These are phyloP conservation scores for Thripadectes ignobilis DNA, from an alignment of 2,797 vertebrate species.

Conservation along the genomic window DNA sequence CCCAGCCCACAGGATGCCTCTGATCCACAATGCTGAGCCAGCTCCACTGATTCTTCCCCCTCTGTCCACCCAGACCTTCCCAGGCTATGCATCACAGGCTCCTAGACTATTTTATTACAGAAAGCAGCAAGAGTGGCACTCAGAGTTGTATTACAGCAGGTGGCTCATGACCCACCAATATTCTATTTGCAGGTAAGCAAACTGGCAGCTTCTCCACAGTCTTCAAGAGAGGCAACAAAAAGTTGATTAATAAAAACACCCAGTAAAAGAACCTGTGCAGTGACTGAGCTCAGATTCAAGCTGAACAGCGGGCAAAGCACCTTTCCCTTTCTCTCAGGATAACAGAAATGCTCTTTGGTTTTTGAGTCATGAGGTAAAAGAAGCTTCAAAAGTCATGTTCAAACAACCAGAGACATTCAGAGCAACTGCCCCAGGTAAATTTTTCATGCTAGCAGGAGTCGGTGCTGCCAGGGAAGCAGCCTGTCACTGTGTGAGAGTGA, in stretches of 20 bases:
- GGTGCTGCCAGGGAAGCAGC: background rate
- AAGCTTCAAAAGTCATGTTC: slow-evolving; percentile 7
- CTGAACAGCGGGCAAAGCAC: background rate
- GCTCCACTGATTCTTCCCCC: background rate
- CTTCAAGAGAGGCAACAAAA: background rate
- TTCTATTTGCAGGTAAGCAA: background rate
- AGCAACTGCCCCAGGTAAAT: slow-evolving; percentile 47
- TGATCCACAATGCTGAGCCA: accelerated
- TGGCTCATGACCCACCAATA: background rate
- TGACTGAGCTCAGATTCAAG: background rate
- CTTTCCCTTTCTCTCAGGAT: background rate
- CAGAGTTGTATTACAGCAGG: background rate
- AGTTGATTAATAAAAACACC: background rate
- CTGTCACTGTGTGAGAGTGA: background rate
- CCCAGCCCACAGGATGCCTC: background rate
- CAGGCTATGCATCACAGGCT: background rate
- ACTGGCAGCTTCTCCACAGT: background rate
- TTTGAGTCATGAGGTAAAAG: background rate
- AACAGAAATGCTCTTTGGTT: background rate
- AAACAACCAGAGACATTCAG: background rate
- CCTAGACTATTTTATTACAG: background rate
- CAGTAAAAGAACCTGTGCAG: background rate
- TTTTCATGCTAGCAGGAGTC: slow-evolving; percentile 21
- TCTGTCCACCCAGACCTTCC: background rate
- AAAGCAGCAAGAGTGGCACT: background rate